These are phyloP conservation scores for Oncorhynchus mykiss DNA, from an alignment of 2,113 vertebrate genomes.

Conservation along the genomic window DNA sequence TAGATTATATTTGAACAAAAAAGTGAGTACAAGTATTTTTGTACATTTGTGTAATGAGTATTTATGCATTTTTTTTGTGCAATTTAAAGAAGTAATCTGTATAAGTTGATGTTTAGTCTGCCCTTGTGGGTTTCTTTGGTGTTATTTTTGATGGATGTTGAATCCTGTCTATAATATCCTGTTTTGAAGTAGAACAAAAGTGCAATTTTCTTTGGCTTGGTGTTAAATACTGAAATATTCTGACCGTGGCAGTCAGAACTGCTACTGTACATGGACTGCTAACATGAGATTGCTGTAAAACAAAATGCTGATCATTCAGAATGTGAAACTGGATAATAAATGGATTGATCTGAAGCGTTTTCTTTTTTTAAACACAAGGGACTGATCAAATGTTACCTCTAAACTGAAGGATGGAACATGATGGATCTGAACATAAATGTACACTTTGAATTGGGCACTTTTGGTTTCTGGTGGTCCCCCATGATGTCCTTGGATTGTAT, in stretches of 20 bases:
- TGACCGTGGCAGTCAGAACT: slow-evolving; percentile 39
- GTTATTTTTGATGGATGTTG: slow-evolving; percentile 17
- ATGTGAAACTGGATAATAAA: slow-evolving; percentile 63
- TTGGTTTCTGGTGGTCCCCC: too few species aligned
- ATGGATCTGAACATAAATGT: too few species aligned
- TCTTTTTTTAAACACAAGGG: not conserved
- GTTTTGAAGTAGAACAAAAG: slow-evolving; percentile 38
- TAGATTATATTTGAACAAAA: slow-evolving; percentile 49
- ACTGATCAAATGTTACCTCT: too few species aligned
- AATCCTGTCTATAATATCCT: slow-evolving; percentile 24
- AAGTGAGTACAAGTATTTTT: slow-evolving; percentile 48
- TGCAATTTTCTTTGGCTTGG: slow-evolving; percentile 40
- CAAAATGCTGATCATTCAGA: slow-evolving; percentile 29
- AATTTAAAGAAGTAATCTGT: slow-evolving; percentile 49
- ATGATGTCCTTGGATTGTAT: too few species aligned
- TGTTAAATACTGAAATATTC: slow-evolving; percentile 47
- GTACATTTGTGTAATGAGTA: slow-evolving; percentile 53
- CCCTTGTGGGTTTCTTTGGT: slow-evolving; percentile 25
- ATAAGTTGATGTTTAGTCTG: slow-evolving; percentile 41
- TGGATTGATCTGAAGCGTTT: slow-evolving; percentile 26
- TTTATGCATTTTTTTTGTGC: slow-evolving; percentile 56
- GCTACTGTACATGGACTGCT: slow-evolving; percentile 46
- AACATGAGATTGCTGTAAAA: slow-evolving; percentile 45
- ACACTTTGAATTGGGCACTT: too few species aligned
- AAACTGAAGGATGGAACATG: too few species aligned